These are phyloP conservation scores for Calliopsis andreniformis DNA, from an alignment of 1,140 invertebrate species.

Conservation along the genomic window DNA sequence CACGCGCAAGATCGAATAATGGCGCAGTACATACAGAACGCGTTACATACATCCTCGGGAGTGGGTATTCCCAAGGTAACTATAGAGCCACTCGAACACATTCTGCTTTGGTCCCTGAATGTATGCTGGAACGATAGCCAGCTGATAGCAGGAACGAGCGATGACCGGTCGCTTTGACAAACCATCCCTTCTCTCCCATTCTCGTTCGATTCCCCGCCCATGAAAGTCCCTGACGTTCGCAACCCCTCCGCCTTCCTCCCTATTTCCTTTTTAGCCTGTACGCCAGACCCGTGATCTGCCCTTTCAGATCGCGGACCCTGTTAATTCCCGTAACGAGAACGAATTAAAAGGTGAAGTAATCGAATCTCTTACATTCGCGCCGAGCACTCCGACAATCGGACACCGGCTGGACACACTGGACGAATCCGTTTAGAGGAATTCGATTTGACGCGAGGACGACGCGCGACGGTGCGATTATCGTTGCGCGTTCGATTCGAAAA, in stretches of 20 bases:
- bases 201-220: conserved; percentile 2
- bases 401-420: background rate
- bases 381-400: conserved; percentile 13
- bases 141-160: conserved; percentile 69
- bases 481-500: background rate
- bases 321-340: conserved; percentile 75
- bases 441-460: conserved; percentile 21
- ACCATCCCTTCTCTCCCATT: conserved; percentile 26
- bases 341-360: conserved; percentile 74
- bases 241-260: background rate
- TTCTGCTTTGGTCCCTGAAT: conserved; percentile 61
- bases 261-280: conserved; percentile 42
- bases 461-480: background rate
- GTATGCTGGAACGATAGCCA: conserved; percentile 67
- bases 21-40: conserved; percentile 41
- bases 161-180: conserved; percentile 66
- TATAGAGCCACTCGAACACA: conserved; percentile 68
- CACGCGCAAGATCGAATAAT: background rate
- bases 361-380: conserved; percentile 62
- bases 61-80: conserved; percentile 66
- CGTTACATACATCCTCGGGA: conserved; percentile 42
- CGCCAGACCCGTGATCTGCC: conserved; percentile 54
- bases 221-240: conserved; percentile 20
- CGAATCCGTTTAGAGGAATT: conserved; percentile 27
- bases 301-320: conserved; percentile 68